phyloP scores from a whole-genome alignment of 1,140 invertebrate genomes.

The Cardiocondyla obscurior region DNA sequence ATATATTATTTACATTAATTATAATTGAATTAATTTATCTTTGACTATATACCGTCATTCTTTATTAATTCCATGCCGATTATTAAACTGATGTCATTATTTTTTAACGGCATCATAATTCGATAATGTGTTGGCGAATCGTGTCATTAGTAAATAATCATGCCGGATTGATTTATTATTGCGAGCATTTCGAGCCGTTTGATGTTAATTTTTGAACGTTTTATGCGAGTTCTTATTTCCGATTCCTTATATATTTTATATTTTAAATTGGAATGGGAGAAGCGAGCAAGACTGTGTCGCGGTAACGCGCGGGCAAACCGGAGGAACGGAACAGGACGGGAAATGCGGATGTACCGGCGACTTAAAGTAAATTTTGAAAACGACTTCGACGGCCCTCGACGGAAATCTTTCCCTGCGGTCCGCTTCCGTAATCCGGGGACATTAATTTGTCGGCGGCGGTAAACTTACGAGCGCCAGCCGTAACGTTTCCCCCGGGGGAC shows the following conservation, averaged over 20 bases:
- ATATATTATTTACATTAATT: background rate
- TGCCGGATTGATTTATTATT: background rate
- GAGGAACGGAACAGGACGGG: constrained; percentile 13
- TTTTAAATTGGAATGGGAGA: background rate
- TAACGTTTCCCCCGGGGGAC: constrained; percentile 55
- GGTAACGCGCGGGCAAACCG: constrained; percentile 26
- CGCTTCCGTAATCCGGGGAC: constrained; percentile 72
- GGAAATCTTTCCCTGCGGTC: constrained; percentile 71
- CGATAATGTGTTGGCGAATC: background rate
- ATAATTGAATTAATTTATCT: constrained; percentile 6
- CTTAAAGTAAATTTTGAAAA: constrained; percentile 70
- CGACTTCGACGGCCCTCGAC: constrained; percentile 53
- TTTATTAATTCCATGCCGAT: background rate
- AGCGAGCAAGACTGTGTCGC: constrained; percentile 26
- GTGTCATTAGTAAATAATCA: background rate
- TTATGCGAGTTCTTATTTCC: background rate
- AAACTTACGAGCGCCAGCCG: constrained; percentile 65
- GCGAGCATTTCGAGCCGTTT: background rate
- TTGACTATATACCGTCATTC: background rate
- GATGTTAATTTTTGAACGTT: background rate
- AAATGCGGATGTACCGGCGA: constrained; percentile 45
- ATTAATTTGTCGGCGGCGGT: constrained; percentile 73
- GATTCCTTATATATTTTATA: background rate
- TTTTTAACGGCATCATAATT: constrained; percentile 2
- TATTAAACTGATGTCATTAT: constrained; percentile 5